These are phyloP conservation scores for Helicoverpa zea DNA, from an alignment of 1,140 invertebrate genomes.

Conservation along the genomic window DNA sequence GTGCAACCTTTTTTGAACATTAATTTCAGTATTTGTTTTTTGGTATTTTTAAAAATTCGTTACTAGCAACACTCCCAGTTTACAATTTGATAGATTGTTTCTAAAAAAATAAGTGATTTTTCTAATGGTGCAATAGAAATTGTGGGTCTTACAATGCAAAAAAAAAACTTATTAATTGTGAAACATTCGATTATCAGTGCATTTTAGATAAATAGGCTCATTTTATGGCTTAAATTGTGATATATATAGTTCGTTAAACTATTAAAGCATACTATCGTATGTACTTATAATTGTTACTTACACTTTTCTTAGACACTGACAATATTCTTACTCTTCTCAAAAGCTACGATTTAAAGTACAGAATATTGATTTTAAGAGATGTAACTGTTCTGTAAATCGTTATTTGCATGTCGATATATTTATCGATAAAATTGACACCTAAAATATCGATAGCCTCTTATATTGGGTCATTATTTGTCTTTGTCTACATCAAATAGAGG, in stretches of 20 bases:
- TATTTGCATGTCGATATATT: no score
- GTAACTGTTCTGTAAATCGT: background rate
- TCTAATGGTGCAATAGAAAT: background rate
- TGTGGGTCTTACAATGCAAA: no score
- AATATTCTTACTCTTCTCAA: no score
- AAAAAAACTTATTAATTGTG: background rate
- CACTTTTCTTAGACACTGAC: background rate
- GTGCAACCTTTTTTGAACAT: no score
- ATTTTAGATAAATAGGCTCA: slow-evolving; percentile 18
- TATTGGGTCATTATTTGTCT: no score
- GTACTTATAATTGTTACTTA: slow-evolving; percentile 12
- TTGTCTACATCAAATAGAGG: no score
- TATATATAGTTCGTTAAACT: slow-evolving; percentile 17
- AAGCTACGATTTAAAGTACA: no score
- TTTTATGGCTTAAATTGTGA: slow-evolving; percentile 16
- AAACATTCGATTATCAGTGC: background rate
- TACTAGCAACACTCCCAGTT: background rate
- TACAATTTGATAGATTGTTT: background rate
- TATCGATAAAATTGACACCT: no score
- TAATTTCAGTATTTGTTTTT: no score
- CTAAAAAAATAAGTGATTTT: background rate
- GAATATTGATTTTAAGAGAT: no score
- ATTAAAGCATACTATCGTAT: background rate
- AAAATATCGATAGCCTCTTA: no score
- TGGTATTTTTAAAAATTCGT: background rate